Base-by-base conservation (phyloP, 2,888 invertebrate genomes). In the Cephus runcator region DNA sequence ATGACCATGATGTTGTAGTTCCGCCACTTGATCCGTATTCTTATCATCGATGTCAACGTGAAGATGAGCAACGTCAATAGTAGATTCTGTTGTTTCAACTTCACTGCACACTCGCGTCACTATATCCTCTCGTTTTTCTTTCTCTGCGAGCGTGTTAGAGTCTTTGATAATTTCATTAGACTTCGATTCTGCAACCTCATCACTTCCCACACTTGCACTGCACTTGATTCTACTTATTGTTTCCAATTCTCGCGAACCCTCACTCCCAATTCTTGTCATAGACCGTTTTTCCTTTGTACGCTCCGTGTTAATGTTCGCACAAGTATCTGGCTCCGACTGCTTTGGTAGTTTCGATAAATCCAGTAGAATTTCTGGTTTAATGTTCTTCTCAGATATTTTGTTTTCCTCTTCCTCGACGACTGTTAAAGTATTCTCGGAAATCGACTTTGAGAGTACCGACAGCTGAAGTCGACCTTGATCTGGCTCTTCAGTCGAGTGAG, bases 331-430 rank as follows among this genome's bases (percentile, higher is more conserved):
- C 56, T 23, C 23, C 9, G 23, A 23, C 56, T 56, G 56, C 56
- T 56, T 56, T 56, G 88, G 84, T 35, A 90, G 88, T 33, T 92
- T 84, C 23, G 91, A 93, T 12, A 91, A 88, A 30, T 92, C 91
- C 73, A 92, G 79, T 30, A 90, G 86, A 77, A 92, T 92, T 81
- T 92, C 92, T 69, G 92, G 90, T 77, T 92, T 92, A 71, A 92
- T 90, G 83, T 92, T 92, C 69, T 91, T 87, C 80, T 92, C 92
- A 9, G 89, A 88, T 12, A 89, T 84, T 69, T 83, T 88, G 76
- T 85, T 85, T 4, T 87, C 87, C 9, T 80, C 83, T 35, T 75
- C 56, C 78, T 77, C 33, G 12, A 76, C 69, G 68, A 77, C 71
- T 23, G 76, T 33, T 40, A 89, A 69, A 4, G 85, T 84, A 31